Evolutionary conservation across 2,888 invertebrate species (phyloP), one percentile per base, ranked within the genome.

Genomic region (Tetragonisca angustula): DNA sequence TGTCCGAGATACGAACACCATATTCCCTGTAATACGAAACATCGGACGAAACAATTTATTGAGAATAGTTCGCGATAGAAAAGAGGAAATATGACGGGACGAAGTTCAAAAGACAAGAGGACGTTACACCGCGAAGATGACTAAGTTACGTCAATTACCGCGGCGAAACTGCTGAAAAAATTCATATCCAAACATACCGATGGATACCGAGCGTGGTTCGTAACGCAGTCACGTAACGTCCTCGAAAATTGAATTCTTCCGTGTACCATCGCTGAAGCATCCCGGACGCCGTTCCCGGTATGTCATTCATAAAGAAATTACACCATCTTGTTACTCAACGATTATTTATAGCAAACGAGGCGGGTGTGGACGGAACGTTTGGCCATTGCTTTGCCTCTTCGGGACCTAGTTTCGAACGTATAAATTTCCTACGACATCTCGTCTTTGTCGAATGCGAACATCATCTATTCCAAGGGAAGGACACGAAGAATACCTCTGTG

Each of bases 271-370:
- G 84, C 81, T 75, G 69, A 80, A 79, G 81, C 81, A 79, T 85
- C 85, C 85, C 73, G 65, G 43, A 72, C 84, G 65, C 4, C 79
- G 79, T 69, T 73, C 73, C 77, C 77, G 85, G 81, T 79, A 79
- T 81, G 85, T 85, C 85, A 79, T 85, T 85, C 85, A 81, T 85
- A 79, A 81, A 85, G 85, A 84, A 81, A 84, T 81, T 76, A 84
- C 81, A 75, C 49, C 80, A 65, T 52, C 27, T 59, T 77, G 78
- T 85, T 85, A 84, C 76, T 79, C 79, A 82, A 82, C 79, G 77
- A 87, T 77, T 88, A 85, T 89, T 88, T 81, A 88, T 83, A 73
- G 78, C 73, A 62, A 59, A 56, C 54, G 64, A 27, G 5, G 24
- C 73, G 62, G 49, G 71, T 64, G 79, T 74, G 74, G 76, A 65